Evolutionary conservation across 2,113 vertebrate species (phyloP), one percentile per base, ranked within the genome.

Genomic region (Dendropsophus ebraccatus): DNA sequence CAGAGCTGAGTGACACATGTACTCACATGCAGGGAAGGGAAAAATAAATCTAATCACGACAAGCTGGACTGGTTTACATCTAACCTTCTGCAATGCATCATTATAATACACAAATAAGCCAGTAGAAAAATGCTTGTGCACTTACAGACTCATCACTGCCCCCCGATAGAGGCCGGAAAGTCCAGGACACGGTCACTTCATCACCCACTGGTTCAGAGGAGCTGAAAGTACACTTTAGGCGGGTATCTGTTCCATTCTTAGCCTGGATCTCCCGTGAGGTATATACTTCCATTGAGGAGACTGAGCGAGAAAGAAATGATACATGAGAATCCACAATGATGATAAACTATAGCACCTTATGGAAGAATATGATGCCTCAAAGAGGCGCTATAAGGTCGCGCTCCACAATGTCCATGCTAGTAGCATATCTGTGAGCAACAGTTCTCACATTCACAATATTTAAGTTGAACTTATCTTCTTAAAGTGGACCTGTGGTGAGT

Each of bases 201-300:
- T 88, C 88, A 50, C 93, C 93, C 69, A 97, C 89, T 0, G 94
- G 89, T 23, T 87, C 56, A 13, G 90, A 94, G 88, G 93, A 96
- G 70, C 94, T 90, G 47, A 99, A 99, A 21, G 95, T 97, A 92
- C 98, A 99, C 90, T 94, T 99, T 25, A 99, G 90, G 14, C 96
- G 92, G 50, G 93, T 87, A 5, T 98, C 95, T 0, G 97, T 98
- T 76, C 98, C 98, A 0, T 99, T 99, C 73, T 97, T 93, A 0
- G 95, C 97, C 74, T 97, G 93, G 87, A 98, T 79, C 0, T 93
- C 91, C 4, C 88, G 91, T 0, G 94, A 87, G 0, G 97, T 99
- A 88, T 95, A 93, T 69, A 98, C 92, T 0, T 93, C 94, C 81
- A 99, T 92, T 0, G 96, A 95, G 0, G 86, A 17, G 86, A 92